Conservation (phyloP, 35 echinoderm and acorn worm species). For the Acanthaster planci region DNA sequence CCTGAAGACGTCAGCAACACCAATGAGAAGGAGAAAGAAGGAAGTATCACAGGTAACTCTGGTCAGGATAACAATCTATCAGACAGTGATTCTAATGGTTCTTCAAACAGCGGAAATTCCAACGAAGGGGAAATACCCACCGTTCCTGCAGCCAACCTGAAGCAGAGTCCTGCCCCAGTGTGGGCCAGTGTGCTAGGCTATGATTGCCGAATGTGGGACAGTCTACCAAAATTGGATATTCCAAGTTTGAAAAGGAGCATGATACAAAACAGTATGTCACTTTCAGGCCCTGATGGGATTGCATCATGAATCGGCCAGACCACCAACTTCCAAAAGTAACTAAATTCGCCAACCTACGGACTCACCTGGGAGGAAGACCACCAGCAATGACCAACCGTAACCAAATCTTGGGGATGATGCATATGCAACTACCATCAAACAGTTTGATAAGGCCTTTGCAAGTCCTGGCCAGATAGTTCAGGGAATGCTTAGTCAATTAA, state of each 20-base stretch:
- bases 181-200: background rate
- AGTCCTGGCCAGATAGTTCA: constrained; percentile 4
- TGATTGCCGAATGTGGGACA: background rate
- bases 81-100: background rate
- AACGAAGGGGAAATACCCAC: background rate
- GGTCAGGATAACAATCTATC: background rate
- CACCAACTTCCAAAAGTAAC: background rate
- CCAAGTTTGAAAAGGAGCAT: constrained; percentile 15
- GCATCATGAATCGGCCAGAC: constrained; percentile 1
- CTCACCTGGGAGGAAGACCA: background rate
- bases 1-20: too few relatives aligned
- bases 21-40: too few relatives aligned
- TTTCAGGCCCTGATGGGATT: constrained; percentile 22
- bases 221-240: constrained; percentile 17
- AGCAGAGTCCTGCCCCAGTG: too few relatives aligned
- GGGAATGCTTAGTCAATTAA: constrained; percentile 3
- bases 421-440: background rate
- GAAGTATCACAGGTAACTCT: background rate
- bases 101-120: background rate
- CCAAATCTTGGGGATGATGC: constrained; percentile 23
- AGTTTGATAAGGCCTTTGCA: constrained; percentile 24
- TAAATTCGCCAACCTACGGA: constrained; percentile 27
- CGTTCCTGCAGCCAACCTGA: background rate
- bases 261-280: constrained; percentile 31
- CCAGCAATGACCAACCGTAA: background rate